Evolutionary conservation across 1,140 invertebrate species (phyloP).

Genomic region (Plutomurus gul): DNA sequence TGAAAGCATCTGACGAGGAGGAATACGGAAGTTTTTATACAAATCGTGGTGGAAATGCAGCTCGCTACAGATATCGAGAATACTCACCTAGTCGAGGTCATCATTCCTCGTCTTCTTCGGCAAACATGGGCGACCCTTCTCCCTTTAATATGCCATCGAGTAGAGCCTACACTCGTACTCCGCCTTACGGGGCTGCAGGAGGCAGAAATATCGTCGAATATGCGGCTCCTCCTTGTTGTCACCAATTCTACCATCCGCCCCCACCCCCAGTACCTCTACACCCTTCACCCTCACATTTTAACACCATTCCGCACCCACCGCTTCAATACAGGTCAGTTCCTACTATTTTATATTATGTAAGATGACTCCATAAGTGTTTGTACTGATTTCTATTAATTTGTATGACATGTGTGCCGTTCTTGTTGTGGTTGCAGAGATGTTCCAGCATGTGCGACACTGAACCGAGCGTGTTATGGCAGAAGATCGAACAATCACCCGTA

Average conservation of each 20-base stretch:
- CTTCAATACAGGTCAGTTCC: slow-evolving; percentile 50
- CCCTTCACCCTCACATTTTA: slow-evolving; percentile 52
- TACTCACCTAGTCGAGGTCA: slow-evolving; percentile 51
- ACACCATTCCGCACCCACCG: slow-evolving; percentile 54
- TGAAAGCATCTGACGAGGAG: slow-evolving; percentile 52
- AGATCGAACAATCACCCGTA: slow-evolving; percentile 36
- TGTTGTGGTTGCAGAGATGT: slow-evolving; percentile 44
- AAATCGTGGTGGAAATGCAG: neutral
- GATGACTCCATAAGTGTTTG: too few species aligned
- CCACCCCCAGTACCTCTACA: slow-evolving; percentile 45
- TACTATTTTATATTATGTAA: too few species aligned
- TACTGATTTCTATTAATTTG: neutral
- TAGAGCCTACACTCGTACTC: slow-evolving; percentile 39
- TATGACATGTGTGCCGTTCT: neutral
- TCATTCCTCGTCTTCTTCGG: slow-evolving; percentile 41
- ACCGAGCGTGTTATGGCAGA: slow-evolving; percentile 45
- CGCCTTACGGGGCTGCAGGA: slow-evolving; percentile 39
- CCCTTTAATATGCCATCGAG: slow-evolving; percentile 38
- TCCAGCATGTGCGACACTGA: slow-evolving; percentile 52
- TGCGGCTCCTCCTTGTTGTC: slow-evolving; percentile 52
- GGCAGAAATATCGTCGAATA: slow-evolving; percentile 49
- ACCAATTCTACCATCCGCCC: slow-evolving; percentile 52
- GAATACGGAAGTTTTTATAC: slow-evolving; percentile 52
- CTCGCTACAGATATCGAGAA: slow-evolving; percentile 49
- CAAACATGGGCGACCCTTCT: slow-evolving; percentile 13